Evolutionary conservation across 2,888 invertebrate genomes (phyloP).

Genomic region (Salticus scenicus): DNA sequence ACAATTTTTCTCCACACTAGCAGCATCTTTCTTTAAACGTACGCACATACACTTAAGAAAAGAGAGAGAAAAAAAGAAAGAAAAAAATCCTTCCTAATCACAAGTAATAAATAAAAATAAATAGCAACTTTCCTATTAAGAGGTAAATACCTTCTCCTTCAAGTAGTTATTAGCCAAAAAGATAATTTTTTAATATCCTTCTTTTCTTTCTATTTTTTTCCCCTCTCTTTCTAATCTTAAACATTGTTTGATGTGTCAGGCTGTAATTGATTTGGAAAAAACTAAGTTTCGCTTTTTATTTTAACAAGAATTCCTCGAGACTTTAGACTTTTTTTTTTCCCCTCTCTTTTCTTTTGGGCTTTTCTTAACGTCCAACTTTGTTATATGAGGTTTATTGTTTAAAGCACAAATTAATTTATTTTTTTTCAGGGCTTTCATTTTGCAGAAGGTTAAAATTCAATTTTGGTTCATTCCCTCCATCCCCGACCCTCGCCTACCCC

Average conservation of each 20-base stretch:
- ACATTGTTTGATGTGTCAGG: conserved; percentile 37
- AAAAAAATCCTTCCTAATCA: conserved; percentile 3
- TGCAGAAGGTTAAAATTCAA: not conserved
- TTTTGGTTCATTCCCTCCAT: not conserved
- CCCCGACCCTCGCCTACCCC: no score
- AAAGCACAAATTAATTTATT: conserved; percentile 8
- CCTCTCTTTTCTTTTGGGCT: not conserved
- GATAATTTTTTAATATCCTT: conserved; percentile 22
- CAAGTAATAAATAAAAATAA: conserved; percentile 17
- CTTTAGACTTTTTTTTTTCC: not conserved
- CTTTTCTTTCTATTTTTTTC: no score
- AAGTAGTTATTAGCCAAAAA: conserved; percentile 32
- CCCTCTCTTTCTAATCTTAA: conserved; percentile 16
- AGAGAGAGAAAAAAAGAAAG: not conserved
- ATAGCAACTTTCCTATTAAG: conserved; percentile 23
- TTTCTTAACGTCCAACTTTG: not conserved
- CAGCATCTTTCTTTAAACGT: not conserved
- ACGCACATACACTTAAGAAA: not conserved
- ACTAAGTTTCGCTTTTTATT: not conserved
- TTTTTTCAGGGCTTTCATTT: not conserved
- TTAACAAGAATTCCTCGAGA: not conserved
- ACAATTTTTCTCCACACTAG: conserved; percentile 20
- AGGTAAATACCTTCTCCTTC: conserved; percentile 38
- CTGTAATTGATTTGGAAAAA: conserved; percentile 55
- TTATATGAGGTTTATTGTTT: conserved; percentile 19